A percentile compares a stretch with the other conserved stretches of the same genome.
Evolutionary conservation across 2,888 invertebrate species (phyloP).

Genomic region (Pandemis heparana): DNA sequence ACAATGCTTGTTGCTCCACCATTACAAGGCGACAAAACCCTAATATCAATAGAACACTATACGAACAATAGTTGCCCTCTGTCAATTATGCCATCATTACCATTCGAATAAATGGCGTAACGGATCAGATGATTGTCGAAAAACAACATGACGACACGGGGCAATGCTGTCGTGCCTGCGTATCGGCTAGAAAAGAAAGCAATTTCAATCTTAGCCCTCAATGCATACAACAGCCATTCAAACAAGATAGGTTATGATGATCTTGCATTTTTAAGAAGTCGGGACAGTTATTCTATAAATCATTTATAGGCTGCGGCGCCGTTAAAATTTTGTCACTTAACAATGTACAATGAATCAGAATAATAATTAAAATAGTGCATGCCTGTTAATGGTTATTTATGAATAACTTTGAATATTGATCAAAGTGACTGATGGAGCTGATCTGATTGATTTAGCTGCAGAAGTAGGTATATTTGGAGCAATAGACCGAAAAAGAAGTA

Average conservation of each 20-base stretch:
- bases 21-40: conserved; percentile 84
- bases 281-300: conserved; percentile 78
- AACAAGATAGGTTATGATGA: conserved; percentile 54
- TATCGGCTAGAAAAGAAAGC: conserved; percentile 50
- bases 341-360: conserved; percentile 70
- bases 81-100: conserved; percentile 85
- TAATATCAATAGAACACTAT: conserved; percentile 83
- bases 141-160: conserved; percentile 75
- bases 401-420: conserved; percentile 55
- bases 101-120: conserved; percentile 82
- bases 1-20: conserved; percentile 75
- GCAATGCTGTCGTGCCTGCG: conserved; percentile 56
- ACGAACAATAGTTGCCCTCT: conserved; percentile 83
- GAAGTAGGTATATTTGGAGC: not conserved
- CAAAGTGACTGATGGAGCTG: conserved; percentile 49
- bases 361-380: conserved; percentile 62
- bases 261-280: conserved; percentile 70
- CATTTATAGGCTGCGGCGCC: conserved; percentile 73
- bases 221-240: conserved; percentile 59
- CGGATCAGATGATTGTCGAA: conserved; percentile 79
- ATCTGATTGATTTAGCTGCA: conserved; percentile 20
- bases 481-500: not conserved
- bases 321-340: conserved; percentile 73
- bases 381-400: conserved; percentile 55
- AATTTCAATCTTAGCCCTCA: conserved; percentile 62